Evolutionary conservation across 2,888 invertebrate species (phyloP), one percentile per base, ranked within the genome.

Genomic region (Cosmia pyralina): DNA sequence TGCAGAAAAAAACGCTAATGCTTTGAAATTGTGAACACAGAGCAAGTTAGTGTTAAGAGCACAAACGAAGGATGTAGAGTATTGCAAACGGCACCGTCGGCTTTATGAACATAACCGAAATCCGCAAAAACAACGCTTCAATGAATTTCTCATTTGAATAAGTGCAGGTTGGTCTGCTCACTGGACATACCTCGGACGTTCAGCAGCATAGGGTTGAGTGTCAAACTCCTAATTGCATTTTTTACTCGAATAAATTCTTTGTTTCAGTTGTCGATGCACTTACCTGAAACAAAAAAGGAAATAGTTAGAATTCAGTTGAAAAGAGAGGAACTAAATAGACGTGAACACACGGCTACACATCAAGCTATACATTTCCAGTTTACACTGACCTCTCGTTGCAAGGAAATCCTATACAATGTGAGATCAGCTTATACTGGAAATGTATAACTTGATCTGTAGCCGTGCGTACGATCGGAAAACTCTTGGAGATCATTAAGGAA

Each of bases 241-340:
- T 67, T 55, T 66, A 83, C 72, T 57, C 50, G 55, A 69, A 76
- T 70, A 65, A 76, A 75, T 74, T 72, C 71, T 69, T 66, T 65
- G 59, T 66, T 73, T 5, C 71, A 71, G 28, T 52, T 77, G 53
- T 53, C 52, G 52, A n/a, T 70, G 50, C 60, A 66, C 87, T 86
- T 89, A 89, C 88, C 88, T 89, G 85, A 57, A 89, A 89, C 81
- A 87, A 85, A 71, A 70, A 76, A 63, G 48, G n/a, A 53, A 58
- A 76, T 60, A 8, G 38, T 75, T 50, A 66, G 58, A 58, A 38
- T 48, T 34, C 10, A 53, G 22, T 63, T 22, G 4, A 46, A 62
- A 15, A 28, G n/a, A n/a, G 28, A 48, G 17, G 4, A 62, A 50
- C 22, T 38, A 41, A 71, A 57, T 28, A 52, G 57, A 63, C 28